Evolutionary conservation across 2,888 invertebrate species (phyloP).

Genomic region (Nomada flava): DNA sequence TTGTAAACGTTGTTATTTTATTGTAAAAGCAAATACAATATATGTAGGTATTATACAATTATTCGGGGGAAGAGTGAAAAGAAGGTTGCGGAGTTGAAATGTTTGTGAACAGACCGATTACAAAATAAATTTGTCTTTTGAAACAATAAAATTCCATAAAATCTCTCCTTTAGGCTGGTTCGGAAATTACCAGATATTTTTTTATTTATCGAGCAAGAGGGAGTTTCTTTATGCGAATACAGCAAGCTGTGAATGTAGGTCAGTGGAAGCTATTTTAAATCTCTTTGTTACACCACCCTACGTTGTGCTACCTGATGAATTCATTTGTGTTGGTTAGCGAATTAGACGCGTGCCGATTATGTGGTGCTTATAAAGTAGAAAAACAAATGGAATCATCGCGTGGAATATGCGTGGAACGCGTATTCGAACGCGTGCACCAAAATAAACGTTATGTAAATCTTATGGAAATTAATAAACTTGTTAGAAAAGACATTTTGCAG

Average conservation of each 20-base stretch:
- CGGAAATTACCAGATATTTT: background rate
- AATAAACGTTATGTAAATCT: background rate
- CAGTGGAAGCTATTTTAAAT: constrained; percentile 38
- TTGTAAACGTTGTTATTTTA: too few species aligned
- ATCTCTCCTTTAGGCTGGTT: too few species aligned
- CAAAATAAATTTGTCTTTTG: too few species aligned
- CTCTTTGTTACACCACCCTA: constrained; percentile 35
- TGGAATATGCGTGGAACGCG: background rate
- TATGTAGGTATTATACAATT: too few species aligned
- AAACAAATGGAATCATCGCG: constrained; percentile 7
- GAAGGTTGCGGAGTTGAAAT: too few species aligned
- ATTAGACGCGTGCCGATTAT: constrained; percentile 23
- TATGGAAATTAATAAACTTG: too few species aligned
- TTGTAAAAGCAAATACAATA: too few species aligned
- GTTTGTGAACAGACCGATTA: too few species aligned
- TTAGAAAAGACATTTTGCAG: too few species aligned
- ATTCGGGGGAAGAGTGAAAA: too few species aligned
- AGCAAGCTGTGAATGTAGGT: constrained; percentile 38
- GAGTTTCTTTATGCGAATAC: constrained; percentile 20
- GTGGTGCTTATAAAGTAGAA: background rate
- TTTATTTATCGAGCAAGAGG: constrained; percentile 23
- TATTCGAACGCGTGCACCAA: background rate
- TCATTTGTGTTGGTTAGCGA: constrained; percentile 9
- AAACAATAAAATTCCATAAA: too few species aligned
- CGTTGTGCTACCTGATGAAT: constrained; percentile 15